Conservation (phyloP, 2,888 invertebrate species). For the Acrobeloides nanus region DNA sequence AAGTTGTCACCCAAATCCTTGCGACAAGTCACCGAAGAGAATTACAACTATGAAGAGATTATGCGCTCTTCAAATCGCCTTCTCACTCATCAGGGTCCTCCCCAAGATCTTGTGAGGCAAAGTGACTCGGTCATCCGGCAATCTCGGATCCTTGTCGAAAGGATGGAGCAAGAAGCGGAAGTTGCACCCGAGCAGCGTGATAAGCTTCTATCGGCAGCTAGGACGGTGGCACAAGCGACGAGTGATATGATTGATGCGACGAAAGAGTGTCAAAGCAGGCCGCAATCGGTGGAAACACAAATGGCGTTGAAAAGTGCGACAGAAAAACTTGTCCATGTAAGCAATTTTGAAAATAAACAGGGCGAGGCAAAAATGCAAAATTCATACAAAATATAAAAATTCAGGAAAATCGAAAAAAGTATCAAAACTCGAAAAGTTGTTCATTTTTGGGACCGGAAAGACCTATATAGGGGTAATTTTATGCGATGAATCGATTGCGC, state of each 20-base stretch:
- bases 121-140: constrained; percentile 66
- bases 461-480: no score
- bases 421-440: no score
- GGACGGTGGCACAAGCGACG: constrained; percentile 85
- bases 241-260: constrained; percentile 79
- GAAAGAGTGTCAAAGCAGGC: constrained; percentile 62
- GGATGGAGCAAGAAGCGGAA: constrained; percentile 82
- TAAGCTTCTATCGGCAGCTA: constrained; percentile 83
- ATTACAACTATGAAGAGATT: constrained; percentile 36
- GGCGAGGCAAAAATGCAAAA: no score
- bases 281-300: constrained; percentile 42
- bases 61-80: constrained; percentile 72
- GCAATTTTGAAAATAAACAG: no score
- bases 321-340: constrained; percentile 67
- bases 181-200: constrained; percentile 71
- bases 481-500: no score
- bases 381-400: no score
- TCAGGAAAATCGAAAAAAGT: no score
- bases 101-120: constrained; percentile 54
- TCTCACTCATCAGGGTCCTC: constrained; percentile 56
- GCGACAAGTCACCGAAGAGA: constrained; percentile 23
- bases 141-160: constrained; percentile 44
- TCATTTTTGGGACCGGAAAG: no score
- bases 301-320: constrained; percentile 74
- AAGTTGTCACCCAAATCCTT: constrained; percentile 61